Conservation (phyloP, 1,140 invertebrate species). For the Stratiolaelaps scimitus region DNA sequence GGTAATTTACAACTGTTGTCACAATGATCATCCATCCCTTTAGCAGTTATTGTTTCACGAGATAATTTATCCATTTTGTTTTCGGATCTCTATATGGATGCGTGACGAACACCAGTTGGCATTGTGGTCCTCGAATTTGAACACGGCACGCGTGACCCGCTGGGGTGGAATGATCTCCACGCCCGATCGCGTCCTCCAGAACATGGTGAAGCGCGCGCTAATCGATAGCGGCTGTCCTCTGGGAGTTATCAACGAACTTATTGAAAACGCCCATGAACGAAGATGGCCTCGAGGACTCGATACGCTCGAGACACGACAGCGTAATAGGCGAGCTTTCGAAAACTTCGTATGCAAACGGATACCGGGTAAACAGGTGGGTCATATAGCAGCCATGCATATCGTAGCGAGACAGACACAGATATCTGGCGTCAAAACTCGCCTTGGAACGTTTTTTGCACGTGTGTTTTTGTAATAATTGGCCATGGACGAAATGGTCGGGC, state of each 20-base stretch:
- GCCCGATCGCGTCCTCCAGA: conserved; percentile 77
- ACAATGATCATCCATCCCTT: no score
- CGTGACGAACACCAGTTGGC: conserved; percentile 27
- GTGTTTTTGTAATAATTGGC: conserved; percentile 18
- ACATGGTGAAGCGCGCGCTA: conserved; percentile 76
- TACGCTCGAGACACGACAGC: conserved; percentile 75
- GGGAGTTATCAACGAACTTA: conserved; percentile 80
- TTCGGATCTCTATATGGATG: no score
- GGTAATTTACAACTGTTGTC: no score
- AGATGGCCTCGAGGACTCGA: conserved; percentile 82
- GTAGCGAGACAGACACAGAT: no score
- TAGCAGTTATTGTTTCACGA: no score
- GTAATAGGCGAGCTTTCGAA: conserved; percentile 79
- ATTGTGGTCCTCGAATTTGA: conserved; percentile 69
- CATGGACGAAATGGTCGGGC: no score
- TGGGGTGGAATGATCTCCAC: conserved; percentile 98
- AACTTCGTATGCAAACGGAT: conserved; percentile 86
- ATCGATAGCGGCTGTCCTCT: conserved; percentile 81
- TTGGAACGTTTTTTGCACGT: no score
- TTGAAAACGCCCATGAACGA: conserved; percentile 92
- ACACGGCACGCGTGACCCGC: conserved; percentile 70
- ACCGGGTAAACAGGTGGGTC: conserved; percentile 48
- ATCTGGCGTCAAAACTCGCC: no score
- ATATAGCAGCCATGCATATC: no score
- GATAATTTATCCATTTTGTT: no score